Percentiles rank a stretch among this genome's conserved stretches.
Evolutionary conservation across 2,888 invertebrate species (phyloP).

Genomic region (Escarpia spicata): DNA sequence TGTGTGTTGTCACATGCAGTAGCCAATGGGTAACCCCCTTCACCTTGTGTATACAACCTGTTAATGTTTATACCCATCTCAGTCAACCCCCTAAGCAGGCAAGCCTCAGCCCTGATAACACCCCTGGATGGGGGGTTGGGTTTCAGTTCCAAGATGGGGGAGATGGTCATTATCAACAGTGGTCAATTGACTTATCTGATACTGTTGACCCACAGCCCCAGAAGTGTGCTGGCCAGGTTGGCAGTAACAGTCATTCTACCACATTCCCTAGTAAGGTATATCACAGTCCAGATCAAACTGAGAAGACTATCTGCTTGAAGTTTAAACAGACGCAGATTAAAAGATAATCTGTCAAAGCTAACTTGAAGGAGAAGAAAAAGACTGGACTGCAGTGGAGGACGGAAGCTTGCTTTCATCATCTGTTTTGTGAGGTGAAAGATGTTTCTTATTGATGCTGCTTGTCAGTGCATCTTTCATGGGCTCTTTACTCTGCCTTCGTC

Average conservation of each 20-base stretch:
- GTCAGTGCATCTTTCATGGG: neutral
- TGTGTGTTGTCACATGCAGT: neutral
- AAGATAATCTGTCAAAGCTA: neutral
- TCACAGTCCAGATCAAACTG: neutral
- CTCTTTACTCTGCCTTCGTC: neutral
- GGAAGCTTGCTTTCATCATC: neutral
- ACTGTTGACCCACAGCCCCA: neutral
- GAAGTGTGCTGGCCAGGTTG: neutral
- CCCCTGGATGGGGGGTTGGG: neutral
- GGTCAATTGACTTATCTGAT: neutral
- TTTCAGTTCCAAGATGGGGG: neutral
- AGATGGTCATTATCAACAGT: neutral
- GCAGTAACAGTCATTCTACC: neutral
- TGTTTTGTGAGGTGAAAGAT: slow-evolving; percentile 6
- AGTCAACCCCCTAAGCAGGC: slow-evolving; percentile 11
- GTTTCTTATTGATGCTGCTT: neutral
- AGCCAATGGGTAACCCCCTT: neutral
- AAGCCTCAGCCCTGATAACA: slow-evolving; percentile 3
- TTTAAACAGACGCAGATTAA: neutral
- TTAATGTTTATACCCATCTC: neutral
- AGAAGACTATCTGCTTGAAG: neutral
- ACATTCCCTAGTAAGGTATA: neutral
- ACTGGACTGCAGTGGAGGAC: neutral
- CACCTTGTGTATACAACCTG: neutral
- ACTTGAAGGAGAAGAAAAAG: neutral